Base-by-base conservation (phyloP, 2,113 vertebrate species). In the Picathartes gymnocephalus region DNA sequence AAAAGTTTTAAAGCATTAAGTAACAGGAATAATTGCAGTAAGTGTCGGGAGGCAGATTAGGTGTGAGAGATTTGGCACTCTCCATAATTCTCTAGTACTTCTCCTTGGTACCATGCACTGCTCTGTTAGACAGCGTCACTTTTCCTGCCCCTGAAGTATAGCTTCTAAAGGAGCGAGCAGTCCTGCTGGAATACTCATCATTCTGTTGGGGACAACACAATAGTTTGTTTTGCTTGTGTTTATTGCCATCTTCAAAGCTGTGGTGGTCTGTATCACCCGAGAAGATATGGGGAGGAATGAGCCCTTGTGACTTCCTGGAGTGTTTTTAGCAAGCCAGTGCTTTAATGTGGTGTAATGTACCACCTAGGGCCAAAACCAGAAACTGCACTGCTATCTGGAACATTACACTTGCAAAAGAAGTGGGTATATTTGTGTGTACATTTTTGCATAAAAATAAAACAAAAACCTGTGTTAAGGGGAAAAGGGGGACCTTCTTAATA, bases 281-380 rank as follows among this genome's bases (percentile, higher is more conserved):
- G 68, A 79, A 69, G 37, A 45, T 45, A 21, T 1, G 8, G 42
- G 27, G n/a, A 47, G 58, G 48, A 66, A 62, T 2, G 19, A 68
- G 40, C 65, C 25, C 24, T 18, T 30, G 11, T 42, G 31, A 73
- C 47, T 74, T 81, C 27, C 25, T 8, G 4, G 12, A 35, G 19
- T 6, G 0, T 50, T 16, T 70, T n/a, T 23, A 31, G 33, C 24
- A 45, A 77, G 13, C 4, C 8, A 2, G 40, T 45, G 60, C 56
- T 81, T 61, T 47, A 19, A 14, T 44, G 68, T 92, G 92, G 42
- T 60, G 51, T 78, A 42, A 84, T 74, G 82, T 96, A 13, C 97
- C 96, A 97, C 90, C 97, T 97, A 98, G 96, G 90, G 97, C 79
- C 50, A 35, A 33, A 58, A 70, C 17, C 47, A 28, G 83, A 76